Evolutionary conservation across 2,888 invertebrate species (phyloP), one percentile per base, ranked within the genome.

Genomic region (Coenonympha glycerion): DNA sequence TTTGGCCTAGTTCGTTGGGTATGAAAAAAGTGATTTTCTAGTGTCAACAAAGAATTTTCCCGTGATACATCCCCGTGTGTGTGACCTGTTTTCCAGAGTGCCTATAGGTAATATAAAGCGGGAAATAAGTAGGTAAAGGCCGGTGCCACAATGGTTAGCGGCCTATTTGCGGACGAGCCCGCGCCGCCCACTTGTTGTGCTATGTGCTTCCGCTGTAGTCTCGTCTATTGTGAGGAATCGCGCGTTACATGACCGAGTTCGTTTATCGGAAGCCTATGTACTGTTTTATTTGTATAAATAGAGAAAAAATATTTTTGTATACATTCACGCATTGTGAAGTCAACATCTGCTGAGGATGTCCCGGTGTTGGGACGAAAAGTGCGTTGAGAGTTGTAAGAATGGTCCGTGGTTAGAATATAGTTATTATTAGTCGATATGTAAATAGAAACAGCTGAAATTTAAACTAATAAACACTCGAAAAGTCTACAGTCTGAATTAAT

Each of bases 111-210:
- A 70, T 73, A 71, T 68, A 72, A 62, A 74, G 69, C 63, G 55
- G 60, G 60, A 65, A 66, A 63, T 62, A 66, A 66, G 65, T 68
- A 65, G 66, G 65, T 61, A 60, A 63, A 68, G 64, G 61, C 61
- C 58, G 54, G 48, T 55, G 50, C 54, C 51, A 67, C 76, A 78
- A 79, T 77, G 65, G 77, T 66, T 64, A 65, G 68, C 75, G 76
- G 79, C 79, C 84, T 83, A 82, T 82, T 81, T 81, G 79, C 68
- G 75, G 77, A 67, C 69, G 65, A 65, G 68, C 66, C 66, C 67
- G 67, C 73, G 60, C 55, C 79, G 67, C 73, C 79, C 82, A 83
- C 83, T 82, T 83, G 82, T 82, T 80, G 80, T 82, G 64, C 67
- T 76, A 82, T 80, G 80, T 82, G 64, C 67, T 76, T 81, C 80